Percentiles rank a stretch among this genome's conserved stretches.
Evolutionary conservation across 53 echinoderm and acorn worm genomes (phyloP).

Genomic region (Henricia sp.): DNA sequence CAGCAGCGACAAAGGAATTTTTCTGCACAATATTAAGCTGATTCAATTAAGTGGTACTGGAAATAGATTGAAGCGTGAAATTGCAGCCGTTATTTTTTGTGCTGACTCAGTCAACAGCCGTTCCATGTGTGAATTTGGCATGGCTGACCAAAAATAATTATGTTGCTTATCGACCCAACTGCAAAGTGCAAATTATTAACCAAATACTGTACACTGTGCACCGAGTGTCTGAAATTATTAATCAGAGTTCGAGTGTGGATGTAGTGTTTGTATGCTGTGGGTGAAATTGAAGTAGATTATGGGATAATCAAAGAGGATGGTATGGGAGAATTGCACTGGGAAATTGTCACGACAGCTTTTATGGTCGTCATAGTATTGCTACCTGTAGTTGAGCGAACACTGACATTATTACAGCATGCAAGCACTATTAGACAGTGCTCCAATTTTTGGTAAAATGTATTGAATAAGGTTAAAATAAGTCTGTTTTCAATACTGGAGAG

Average conservation of each 20-base stretch:
- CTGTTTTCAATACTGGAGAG: no score
- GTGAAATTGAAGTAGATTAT: constrained; percentile 17
- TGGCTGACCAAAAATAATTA: constrained; percentile 44
- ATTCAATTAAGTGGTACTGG: neutral
- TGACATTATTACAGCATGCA: neutral
- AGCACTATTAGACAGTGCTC: neutral
- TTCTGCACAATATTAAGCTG: no score
- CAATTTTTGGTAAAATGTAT: neutral
- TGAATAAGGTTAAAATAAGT: no score
- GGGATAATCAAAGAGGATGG: neutral
- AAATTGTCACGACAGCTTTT: constrained; percentile 1
- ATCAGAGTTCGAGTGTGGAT: constrained; percentile 24
- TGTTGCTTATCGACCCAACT: no score
- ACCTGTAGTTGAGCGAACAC: neutral
- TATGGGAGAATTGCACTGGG: neutral
- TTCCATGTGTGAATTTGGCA: constrained; percentile 2
- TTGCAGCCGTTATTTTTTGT: constrained; percentile 4
- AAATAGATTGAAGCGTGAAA: neutral
- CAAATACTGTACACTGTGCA: neutral
- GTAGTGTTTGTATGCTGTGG: neutral
- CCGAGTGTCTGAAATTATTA: constrained; percentile 6
- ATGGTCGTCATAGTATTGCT: no score
- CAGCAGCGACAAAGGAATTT: no score
- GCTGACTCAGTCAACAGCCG: constrained; percentile 46
- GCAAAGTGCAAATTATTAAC: constrained; percentile 15